These are phyloP conservation scores for Agrenia bidenticulata DNA, from an alignment of 2,888 invertebrate species.

Conservation along the genomic window DNA sequence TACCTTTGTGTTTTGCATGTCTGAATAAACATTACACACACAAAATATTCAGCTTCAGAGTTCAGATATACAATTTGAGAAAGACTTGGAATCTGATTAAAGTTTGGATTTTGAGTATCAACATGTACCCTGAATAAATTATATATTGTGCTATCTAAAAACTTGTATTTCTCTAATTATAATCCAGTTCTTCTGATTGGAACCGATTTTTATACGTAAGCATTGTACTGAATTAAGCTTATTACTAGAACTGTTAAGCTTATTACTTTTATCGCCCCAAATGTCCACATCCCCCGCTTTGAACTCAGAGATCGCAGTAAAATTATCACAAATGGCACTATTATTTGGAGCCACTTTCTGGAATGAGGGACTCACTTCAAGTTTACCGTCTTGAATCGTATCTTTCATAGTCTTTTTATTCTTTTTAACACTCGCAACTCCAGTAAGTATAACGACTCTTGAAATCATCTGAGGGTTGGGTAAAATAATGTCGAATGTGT, in stretches of 20 bases:
- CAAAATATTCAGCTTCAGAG: no score
- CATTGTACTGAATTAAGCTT: constrained; percentile 53
- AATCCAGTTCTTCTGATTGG: constrained; percentile 55
- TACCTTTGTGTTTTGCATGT: no score
- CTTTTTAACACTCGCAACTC: constrained; percentile 43
- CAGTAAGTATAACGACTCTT: constrained; percentile 55
- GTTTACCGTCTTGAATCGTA: constrained; percentile 29
- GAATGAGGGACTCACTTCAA: constrained; percentile 33
- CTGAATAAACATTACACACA: no score
- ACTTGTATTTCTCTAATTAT: constrained; percentile 56
- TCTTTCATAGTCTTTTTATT: constrained; percentile 53
- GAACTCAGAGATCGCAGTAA: constrained; percentile 52
- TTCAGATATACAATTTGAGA: no score
- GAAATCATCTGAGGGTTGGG: constrained; percentile 53
- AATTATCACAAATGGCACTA: constrained; percentile 52
- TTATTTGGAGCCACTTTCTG: constrained; percentile 33
- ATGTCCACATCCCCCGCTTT: constrained; percentile 54
- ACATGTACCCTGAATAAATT: no score
- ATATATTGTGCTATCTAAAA: constrained; percentile 39
- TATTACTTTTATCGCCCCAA: constrained; percentile 46
- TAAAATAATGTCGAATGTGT: constrained; percentile 55
- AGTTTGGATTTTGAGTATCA: no score
- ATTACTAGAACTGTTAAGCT: constrained; percentile 23
- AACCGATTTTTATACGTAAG: constrained; percentile 54
- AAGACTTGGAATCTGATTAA: no score